These are phyloP conservation scores for Crenichthys baileyi DNA, from an alignment of 2,797 vertebrate species.

Conservation along the genomic window DNA sequence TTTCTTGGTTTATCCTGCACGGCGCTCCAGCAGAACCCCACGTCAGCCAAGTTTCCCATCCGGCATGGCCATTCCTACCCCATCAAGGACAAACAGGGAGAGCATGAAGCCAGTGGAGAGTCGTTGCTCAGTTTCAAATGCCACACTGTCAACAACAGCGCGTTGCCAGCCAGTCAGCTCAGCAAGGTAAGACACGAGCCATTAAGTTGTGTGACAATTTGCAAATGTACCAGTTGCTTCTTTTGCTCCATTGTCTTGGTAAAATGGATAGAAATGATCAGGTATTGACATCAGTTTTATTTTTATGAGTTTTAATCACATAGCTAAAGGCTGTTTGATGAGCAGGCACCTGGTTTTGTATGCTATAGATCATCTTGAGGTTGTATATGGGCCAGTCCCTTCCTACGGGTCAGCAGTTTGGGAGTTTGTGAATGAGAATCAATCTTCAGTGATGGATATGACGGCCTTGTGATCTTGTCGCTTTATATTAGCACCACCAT, in stretches of 20 bases:
- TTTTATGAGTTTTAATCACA: neutral
- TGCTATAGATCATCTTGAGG: conserved; percentile 56
- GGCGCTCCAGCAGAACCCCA: conserved; percentile 77
- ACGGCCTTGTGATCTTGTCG: conserved; percentile 68
- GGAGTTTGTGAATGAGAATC: conserved; percentile 52
- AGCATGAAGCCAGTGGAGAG: conserved; percentile 63
- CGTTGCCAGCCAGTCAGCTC: conserved; percentile 82
- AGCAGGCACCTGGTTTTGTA: conserved; percentile 56
- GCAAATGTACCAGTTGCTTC: conserved; percentile 7
- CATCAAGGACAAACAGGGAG: conserved; percentile 57
- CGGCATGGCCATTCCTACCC: conserved; percentile 42
- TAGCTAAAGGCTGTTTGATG: conserved; percentile 30
- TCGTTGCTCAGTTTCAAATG: conserved; percentile 88
- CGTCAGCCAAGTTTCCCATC: conserved; percentile 42
- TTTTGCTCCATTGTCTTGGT: neutral
- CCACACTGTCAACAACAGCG: conserved; percentile 84
- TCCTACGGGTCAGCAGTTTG: conserved; percentile 46
- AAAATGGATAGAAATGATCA: conserved; percentile 27
- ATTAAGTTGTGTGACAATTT: conserved; percentile 31
- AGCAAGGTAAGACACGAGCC: conserved; percentile 79
- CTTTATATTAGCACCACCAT: conserved; percentile 64
- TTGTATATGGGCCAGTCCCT: conserved; percentile 27
- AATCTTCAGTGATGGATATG: conserved; percentile 68
- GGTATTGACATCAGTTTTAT: neutral
- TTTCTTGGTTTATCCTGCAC: conserved; percentile 88